These are phyloP conservation scores for Acanthis flammea DNA, from an alignment of 2,797 vertebrate genomes.

Conservation along the genomic window DNA sequence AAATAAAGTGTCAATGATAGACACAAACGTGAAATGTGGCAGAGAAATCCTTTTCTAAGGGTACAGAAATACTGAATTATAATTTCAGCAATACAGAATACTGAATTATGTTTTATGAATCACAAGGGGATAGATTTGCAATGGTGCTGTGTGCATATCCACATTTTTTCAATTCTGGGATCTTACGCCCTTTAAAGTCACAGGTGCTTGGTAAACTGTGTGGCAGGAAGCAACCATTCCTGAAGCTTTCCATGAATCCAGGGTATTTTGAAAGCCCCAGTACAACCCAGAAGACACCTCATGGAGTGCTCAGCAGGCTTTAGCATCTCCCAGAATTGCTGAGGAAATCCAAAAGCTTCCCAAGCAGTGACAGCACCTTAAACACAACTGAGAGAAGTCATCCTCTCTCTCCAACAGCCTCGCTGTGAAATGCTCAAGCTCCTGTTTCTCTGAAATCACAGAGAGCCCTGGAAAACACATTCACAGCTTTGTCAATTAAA, in stretches of 20 bases:
- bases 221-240: background rate
- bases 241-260: background rate
- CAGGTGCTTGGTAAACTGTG: fast-evolving
- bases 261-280: background rate
- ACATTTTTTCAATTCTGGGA: background rate
- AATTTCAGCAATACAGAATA: background rate
- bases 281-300: background rate
- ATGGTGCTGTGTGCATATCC: fast-evolving
- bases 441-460: background rate
- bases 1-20: background rate
- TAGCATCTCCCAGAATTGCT: background rate
- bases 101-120: background rate
- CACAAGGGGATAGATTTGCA: background rate
- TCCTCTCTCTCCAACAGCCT: background rate
- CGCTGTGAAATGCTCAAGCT: background rate
- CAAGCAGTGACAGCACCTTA: fast-evolving
- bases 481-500: background rate
- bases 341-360: fast-evolving
- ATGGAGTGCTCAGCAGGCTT: background rate
- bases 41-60: background rate
- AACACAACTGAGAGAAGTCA: background rate
- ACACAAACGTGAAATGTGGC: background rate
- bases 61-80: background rate
- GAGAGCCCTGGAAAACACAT: background rate
- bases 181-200: background rate